These are phyloP conservation scores for Epinephelus lanceolatus DNA, from an alignment of 2,113 vertebrate species.

Conservation along the genomic window DNA sequence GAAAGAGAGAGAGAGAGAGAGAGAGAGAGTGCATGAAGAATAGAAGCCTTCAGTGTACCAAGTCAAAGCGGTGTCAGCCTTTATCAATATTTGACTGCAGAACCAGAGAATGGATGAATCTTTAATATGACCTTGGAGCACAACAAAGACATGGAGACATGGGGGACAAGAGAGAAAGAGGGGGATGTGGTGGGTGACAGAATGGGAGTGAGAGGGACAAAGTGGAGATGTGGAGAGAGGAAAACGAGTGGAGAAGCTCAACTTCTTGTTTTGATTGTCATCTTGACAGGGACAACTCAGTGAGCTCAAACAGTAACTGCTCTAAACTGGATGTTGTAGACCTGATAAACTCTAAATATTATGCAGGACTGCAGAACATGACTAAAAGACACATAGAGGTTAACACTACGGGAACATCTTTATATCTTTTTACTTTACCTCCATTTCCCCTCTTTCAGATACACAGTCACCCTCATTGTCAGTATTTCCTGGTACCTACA, in stretches of 20 bases:
- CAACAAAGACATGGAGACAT: slow-evolving; percentile 52
- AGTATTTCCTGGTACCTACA: slow-evolving; percentile 7
- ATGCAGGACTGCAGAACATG: not conserved
- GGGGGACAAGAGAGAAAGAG: not conserved
- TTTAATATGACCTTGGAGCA: slow-evolving; percentile 78
- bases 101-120: slow-evolving; percentile 70
- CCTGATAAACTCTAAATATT: not conserved
- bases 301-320: not conserved
- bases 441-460: not conserved
- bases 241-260: not conserved
- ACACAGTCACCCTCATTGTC: slow-evolving; percentile 15
- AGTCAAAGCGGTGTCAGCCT: slow-evolving; percentile 66
- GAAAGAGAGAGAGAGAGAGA: too few species aligned
- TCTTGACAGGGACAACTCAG: not conserved
- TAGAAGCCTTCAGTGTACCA: slow-evolving; percentile 28
- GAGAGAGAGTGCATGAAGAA: not conserved
- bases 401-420: not conserved
- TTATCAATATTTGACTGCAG: slow-evolving; percentile 78
- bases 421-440: not conserved
- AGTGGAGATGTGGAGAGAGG: not conserved
- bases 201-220: not conserved
- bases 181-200: not conserved
- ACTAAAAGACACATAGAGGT: not conserved
- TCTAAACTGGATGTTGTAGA: not conserved
- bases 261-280: not conserved